Percentiles rank a stretch among this genome's conserved stretches.
Conservation (phyloP, 1,140 invertebrate species). For the Cylas formicarius region DNA sequence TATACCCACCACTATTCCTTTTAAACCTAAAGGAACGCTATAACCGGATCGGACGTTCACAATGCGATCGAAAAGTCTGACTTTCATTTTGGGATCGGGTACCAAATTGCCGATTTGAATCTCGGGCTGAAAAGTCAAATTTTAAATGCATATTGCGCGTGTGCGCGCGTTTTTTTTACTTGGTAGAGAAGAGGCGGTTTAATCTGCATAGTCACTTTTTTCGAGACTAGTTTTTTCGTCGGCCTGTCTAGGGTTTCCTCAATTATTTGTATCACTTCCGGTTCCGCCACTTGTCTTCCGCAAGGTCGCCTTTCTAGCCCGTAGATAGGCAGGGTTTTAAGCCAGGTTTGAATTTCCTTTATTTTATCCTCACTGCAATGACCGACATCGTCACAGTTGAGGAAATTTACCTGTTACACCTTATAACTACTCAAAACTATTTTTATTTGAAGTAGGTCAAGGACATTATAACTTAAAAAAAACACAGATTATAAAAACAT, state of each 20-base stretch:
- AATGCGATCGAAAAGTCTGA: constrained; percentile 74
- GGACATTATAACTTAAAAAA: too few relatives aligned
- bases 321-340: constrained; percentile 60
- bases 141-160: constrained; percentile 2
- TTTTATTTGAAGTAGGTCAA: too few relatives aligned
- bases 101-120: constrained; percentile 46
- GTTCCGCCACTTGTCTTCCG: constrained; percentile 62
- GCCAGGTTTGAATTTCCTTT: constrained; percentile 57
- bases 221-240: constrained; percentile 35
- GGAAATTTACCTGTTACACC: too few relatives aligned
- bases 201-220: constrained; percentile 64
- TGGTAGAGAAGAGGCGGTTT: constrained; percentile 72
- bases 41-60: constrained; percentile 66
- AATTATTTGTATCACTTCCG: constrained; percentile 57
- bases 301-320: constrained; percentile 54
- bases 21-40: constrained; percentile 70
- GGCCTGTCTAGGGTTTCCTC: constrained; percentile 51
- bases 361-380: constrained; percentile 47
- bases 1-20: constrained; percentile 74
- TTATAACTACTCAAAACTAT: too few relatives aligned
- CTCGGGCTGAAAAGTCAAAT: constrained; percentile 42
- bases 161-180: constrained; percentile 45
- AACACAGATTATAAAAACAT: too few relatives aligned
- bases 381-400: constrained; percentile 55
- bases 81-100: constrained; percentile 60